phyloP scores from a whole-genome alignment of 2,797 vertebrate species.

The Cynodonichthys magdalenae region DNA sequence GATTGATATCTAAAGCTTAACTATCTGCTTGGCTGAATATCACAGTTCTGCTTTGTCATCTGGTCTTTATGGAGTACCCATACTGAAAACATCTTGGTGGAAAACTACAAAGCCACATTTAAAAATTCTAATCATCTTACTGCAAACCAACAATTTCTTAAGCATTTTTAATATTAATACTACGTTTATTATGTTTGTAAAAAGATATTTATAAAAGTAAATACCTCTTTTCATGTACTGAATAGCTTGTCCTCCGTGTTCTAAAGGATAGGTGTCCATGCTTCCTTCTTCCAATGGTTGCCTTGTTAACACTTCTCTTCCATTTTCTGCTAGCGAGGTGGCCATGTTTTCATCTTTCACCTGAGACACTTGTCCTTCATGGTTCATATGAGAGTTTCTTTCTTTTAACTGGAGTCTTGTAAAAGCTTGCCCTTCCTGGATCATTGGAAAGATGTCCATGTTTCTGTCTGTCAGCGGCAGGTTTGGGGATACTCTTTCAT shows the following conservation, averaged over 20 bases:
- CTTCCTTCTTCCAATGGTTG: background rate
- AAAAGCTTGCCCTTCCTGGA: background rate
- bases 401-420: background rate
- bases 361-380: conserved; percentile 18
- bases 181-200: too few species aligned
- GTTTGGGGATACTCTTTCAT: conserved; percentile 18
- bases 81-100: background rate
- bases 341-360: conserved; percentile 26
- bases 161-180: too few species aligned
- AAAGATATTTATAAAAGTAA: conserved; percentile 1
- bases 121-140: background rate
- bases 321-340: background rate
- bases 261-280: conserved; percentile 27
- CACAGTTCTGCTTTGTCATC: background rate
- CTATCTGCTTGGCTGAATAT: background rate
- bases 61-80: background rate
- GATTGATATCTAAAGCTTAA: background rate
- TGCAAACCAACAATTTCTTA: background rate
- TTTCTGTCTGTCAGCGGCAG: conserved; percentile 26
- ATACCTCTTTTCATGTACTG: conserved; percentile 81
- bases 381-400: conserved; percentile 17
- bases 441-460: background rate
- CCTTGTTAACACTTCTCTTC: background rate
- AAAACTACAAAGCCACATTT: background rate
- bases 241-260: conserved; percentile 30